These are phyloP conservation scores for Ctenodactylus gundi DNA, from an alignment of 2,113 vertebrate species.

Conservation along the genomic window DNA sequence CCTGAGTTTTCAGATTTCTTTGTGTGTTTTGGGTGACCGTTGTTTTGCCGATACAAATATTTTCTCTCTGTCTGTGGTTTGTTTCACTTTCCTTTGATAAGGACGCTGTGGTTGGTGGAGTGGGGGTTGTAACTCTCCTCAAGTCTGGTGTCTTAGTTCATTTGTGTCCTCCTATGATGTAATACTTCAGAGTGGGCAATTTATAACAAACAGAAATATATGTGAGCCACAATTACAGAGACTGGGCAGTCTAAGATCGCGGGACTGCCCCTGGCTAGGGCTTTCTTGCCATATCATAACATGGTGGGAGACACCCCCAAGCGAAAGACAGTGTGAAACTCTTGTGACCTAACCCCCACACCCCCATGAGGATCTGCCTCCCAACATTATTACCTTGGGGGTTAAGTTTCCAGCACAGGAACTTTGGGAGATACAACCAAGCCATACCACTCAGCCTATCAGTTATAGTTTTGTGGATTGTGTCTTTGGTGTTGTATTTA, in stretches of 20 bases:
- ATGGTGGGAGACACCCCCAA: neutral
- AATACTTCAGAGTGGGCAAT: neutral
- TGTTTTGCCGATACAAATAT: neutral
- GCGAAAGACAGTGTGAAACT: neutral
- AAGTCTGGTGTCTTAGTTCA: neutral
- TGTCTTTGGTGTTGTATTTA: neutral
- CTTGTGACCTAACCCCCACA: neutral
- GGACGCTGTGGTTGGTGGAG: neutral
- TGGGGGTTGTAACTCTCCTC: neutral
- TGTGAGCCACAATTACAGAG: too few species aligned
- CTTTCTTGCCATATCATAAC: neutral
- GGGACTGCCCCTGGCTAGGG: too few species aligned
- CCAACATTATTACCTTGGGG: too few species aligned
- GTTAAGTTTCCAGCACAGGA: neutral
- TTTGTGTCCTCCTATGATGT: neutral
- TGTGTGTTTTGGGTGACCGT: neutral
- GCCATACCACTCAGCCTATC: neutral
- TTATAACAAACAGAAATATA: neutral
- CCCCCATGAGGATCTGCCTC: too few species aligned
- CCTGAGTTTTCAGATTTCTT: neutral
- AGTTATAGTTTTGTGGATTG: neutral
- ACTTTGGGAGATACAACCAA: neutral
- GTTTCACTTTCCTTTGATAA: neutral
- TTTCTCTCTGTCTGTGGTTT: neutral
- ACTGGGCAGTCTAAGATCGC: too few species aligned